A percentile compares a stretch with the other conserved stretches of the same genome.
phyloP scores from a whole-genome alignment of 2,797 vertebrate species.

The Sebastes iracundus region DNA sequence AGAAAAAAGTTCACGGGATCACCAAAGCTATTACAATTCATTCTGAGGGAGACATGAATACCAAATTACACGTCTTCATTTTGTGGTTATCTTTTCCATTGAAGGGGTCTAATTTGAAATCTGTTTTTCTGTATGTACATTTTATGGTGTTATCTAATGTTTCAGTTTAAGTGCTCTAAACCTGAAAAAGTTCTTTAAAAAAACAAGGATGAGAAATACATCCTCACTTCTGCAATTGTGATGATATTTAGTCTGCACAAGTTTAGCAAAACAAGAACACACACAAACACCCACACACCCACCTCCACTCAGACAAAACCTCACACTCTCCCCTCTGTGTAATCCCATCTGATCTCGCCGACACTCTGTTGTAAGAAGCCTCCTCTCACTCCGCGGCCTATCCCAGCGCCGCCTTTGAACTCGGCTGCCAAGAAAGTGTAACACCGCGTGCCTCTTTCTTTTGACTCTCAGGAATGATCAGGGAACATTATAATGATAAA shows the following conservation, averaged over 20 bases:
- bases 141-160: background rate
- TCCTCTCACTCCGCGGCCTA: conserved; percentile 62
- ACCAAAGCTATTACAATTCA: background rate
- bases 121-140: background rate
- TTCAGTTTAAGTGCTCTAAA: background rate
- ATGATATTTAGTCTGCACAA: background rate
- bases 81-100: background rate
- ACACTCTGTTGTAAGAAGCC: conserved; percentile 68
- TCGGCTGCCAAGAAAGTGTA: conserved; percentile 77
- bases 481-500: conserved; percentile 79
- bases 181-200: background rate
- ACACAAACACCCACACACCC: conserved; percentile 17
- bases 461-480: conserved; percentile 75
- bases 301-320: conserved; percentile 35
- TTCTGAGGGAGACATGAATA: too few relatives aligned
- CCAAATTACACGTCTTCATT: background rate
- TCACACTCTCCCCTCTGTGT: conserved; percentile 51
- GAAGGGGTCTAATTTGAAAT: background rate
- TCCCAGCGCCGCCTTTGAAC: conserved; percentile 76
- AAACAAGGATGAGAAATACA: background rate
- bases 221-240: background rate
- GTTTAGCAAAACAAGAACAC: conserved; percentile 27
- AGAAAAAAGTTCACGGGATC: background rate
- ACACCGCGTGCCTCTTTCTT: conserved; percentile 58
- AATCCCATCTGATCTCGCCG: conserved; percentile 72